Evolutionary conservation across 35 echinoderm and acorn worm species (phyloP).

Genomic region (Amphiura filiformis): DNA sequence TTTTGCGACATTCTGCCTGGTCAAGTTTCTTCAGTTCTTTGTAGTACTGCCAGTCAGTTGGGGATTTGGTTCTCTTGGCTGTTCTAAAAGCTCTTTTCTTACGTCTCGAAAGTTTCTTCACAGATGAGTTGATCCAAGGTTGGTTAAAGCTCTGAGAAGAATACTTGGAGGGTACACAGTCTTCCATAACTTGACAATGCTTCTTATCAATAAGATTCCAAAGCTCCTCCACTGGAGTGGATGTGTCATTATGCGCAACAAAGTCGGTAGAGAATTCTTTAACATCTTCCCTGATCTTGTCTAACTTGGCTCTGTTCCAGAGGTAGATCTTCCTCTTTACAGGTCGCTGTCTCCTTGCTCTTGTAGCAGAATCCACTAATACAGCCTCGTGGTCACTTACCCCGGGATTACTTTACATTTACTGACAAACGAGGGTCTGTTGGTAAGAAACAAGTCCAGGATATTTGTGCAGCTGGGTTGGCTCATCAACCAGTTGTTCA

Average conservation of each 20-base stretch:
- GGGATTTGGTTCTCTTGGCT: background rate
- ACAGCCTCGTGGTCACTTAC: conserved; percentile 14
- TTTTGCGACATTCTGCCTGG: background rate
- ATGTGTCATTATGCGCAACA: background rate
- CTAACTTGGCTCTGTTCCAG: background rate
- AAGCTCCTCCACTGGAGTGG: background rate
- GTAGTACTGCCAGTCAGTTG: background rate
- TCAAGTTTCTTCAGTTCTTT: background rate
- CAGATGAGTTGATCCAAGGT: conserved; percentile 8
- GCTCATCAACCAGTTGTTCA: conserved; percentile 24
- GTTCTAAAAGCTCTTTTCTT: conserved; percentile 14
- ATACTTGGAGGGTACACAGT: conserved; percentile 17
- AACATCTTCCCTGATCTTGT: background rate
- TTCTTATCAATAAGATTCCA: background rate
- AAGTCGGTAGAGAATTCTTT: background rate
- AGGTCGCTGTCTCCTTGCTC: background rate
- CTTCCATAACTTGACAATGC: background rate
- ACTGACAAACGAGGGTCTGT: background rate
- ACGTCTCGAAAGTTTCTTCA: conserved; percentile 1
- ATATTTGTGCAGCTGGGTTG: conserved; percentile 25
- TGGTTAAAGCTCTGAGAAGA: conserved; percentile 14
- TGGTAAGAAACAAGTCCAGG: conserved; percentile 40
- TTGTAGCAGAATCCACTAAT: background rate
- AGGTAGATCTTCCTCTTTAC: background rate
- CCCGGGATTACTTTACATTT: background rate